Evolutionary conservation across 2,888 invertebrate species (phyloP).

Genomic region (Pantelozetes paolii): DNA sequence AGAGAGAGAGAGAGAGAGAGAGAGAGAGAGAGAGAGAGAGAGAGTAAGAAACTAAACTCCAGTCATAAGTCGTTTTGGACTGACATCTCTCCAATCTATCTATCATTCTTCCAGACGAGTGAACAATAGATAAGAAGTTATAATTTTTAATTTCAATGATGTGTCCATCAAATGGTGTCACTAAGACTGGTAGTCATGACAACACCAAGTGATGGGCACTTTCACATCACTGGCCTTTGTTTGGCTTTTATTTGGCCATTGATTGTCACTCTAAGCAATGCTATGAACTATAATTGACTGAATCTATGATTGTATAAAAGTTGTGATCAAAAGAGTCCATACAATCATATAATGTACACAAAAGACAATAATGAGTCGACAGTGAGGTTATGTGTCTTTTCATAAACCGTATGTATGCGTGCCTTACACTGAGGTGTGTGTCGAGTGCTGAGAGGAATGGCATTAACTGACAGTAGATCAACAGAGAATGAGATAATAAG

Average conservation of each 20-base stretch:
- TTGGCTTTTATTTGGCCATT: constrained; percentile 22
- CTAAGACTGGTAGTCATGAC: background rate
- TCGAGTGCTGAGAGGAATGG: background rate
- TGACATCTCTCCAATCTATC: constrained; percentile 31
- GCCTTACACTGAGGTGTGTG: constrained; percentile 7
- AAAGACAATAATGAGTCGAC: background rate
- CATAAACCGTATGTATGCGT: constrained; percentile 2
- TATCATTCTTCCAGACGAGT: constrained; percentile 28
- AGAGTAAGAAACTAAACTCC: constrained; percentile 2
- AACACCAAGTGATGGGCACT: constrained; percentile 23
- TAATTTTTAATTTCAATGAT: constrained; percentile 34
- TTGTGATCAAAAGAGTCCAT: background rate
- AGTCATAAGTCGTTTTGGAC: background rate
- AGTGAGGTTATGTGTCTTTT: background rate
- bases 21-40: constrained; percentile 36
- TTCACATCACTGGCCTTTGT: constrained; percentile 17
- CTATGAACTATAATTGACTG: background rate
- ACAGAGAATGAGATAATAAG: background rate
- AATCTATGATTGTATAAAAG: background rate
- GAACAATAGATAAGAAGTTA: constrained; percentile 35
- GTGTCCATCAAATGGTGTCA: constrained; percentile 30
- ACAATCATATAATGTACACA: constrained; percentile 17
- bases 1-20: constrained; percentile 28
- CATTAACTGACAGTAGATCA: background rate
- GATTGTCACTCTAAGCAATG: constrained; percentile 26